Percentiles rank a stretch among this genome's conserved stretches.
phyloP scores from a whole-genome alignment of 1,140 invertebrate species.

The Ips nitidus region DNA sequence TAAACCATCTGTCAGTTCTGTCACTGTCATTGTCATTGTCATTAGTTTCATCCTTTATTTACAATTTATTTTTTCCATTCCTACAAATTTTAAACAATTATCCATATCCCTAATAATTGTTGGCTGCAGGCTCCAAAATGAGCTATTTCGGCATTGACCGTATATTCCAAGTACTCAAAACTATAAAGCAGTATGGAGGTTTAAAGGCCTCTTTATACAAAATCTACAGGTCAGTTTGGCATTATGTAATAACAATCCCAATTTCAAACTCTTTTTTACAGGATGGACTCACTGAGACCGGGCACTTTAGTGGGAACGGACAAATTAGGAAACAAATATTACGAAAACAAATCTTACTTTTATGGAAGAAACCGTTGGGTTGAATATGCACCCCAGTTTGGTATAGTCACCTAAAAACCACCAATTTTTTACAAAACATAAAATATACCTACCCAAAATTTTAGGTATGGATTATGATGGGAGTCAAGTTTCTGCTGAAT shows the following conservation, averaged over 20 bases:
- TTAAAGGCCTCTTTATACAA: constrained; percentile 66
- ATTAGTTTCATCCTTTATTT: too few relatives aligned
- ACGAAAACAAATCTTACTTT: constrained; percentile 88
- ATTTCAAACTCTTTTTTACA: constrained; percentile 51
- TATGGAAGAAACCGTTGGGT: constrained; percentile 94
- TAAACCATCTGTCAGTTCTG: too few relatives aligned
- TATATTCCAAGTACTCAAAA: constrained; percentile 63
- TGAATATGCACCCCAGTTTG: constrained; percentile 73
- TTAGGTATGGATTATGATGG: constrained; percentile 86
- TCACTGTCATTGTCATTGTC: too few relatives aligned
- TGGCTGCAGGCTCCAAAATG: constrained; percentile 9
- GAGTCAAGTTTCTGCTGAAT: constrained; percentile 89
- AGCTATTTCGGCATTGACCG: constrained; percentile 72
- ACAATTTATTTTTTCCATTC: too few relatives aligned
- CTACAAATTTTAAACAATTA: too few relatives aligned
- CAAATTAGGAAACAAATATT: constrained; percentile 96
- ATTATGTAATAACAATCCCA: constrained; percentile 47
- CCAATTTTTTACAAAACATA: neutral
- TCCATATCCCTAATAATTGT: too few relatives aligned
- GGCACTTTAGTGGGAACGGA: constrained; percentile 90
- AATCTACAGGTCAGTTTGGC: constrained; percentile 69
- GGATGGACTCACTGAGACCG: constrained; percentile 84
- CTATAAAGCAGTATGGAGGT: constrained; percentile 80
- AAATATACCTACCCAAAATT: neutral
- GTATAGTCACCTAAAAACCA: constrained; percentile 36